phyloP scores from a whole-genome alignment of 1,140 invertebrate genomes.

The Hesperophylax magnus region DNA sequence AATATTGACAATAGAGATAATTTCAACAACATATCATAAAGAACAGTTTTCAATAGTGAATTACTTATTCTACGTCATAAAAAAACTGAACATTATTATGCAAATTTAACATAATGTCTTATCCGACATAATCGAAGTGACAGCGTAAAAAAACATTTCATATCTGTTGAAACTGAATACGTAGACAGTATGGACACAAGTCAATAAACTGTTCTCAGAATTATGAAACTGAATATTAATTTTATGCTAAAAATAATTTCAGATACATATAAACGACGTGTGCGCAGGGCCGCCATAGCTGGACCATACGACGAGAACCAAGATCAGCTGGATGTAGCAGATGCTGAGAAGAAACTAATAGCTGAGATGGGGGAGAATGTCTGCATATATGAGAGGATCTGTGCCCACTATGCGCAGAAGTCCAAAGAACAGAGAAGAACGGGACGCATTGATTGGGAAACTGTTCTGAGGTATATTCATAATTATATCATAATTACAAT shows the following conservation, averaged over 20 bases:
- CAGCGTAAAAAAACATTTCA: too few species aligned
- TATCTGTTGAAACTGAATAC: too few species aligned
- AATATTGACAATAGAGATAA: too few species aligned
- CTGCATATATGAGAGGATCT: constrained; percentile 80
- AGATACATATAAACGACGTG: constrained; percentile 76
- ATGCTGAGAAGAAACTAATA: constrained; percentile 80
- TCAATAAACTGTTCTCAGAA: too few species aligned
- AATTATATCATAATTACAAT: neutral
- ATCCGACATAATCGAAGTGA: too few species aligned
- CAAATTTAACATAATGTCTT: too few species aligned
- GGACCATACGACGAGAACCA: constrained; percentile 1
- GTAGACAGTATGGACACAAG: too few species aligned
- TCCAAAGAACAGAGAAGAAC: constrained; percentile 60
- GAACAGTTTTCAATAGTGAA: too few species aligned
- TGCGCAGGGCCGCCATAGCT: constrained; percentile 62
- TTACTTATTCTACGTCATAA: too few species aligned
- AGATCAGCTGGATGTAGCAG: constrained; percentile 73
- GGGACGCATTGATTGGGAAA: constrained; percentile 73
- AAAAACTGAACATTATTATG: too few species aligned
- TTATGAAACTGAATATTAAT: too few species aligned
- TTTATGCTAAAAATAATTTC: constrained; percentile 51
- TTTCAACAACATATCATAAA: too few species aligned
- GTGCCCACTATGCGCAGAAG: constrained; percentile 75
- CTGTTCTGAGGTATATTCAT: constrained; percentile 75
- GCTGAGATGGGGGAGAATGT: constrained; percentile 78